Base-by-base conservation (phyloP, 2,797 vertebrate genomes). In the Notamacropus eugenii region DNA sequence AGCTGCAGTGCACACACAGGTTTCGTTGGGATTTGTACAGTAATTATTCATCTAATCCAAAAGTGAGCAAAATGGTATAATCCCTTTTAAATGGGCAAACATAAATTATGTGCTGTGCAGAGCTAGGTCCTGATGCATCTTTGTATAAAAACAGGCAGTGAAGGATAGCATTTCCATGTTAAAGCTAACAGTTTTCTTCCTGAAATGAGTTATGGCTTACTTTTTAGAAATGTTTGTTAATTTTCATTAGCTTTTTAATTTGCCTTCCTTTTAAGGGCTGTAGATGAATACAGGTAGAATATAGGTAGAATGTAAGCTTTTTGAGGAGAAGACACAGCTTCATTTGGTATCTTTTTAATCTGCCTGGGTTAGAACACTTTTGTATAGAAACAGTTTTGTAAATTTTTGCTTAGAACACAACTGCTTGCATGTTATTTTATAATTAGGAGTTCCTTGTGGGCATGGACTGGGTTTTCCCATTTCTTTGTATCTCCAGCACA, bases 21-120 rank as follows among this genome's bases (percentile, higher is more conserved):
- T 82, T 82, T 22, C n/a, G 0, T 8, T 46, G 67, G 67, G 67
- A 46, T 46, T 82, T 22, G 67, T 82, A 22, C 24, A 82, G 19
- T 82, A 46, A 82, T 82, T 46, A 82, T 82, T 82, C 67, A 82
- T 82, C n/a, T 82, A 82, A 82, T 82, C 67, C 67, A 82, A 82
- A 82, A 82, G 67, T 46, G n/a, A 82, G n/a, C n/a, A 82, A 82
- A 82, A 82, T 82, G n/a, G n/a, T 46, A 46, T 40, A 46, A 46
- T 46, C 67, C n/a, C 67, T 82, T 82, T 82, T 82, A 46, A 82
- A 24, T 82, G 67, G 24, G n/a, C 29, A 13, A 40, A 40, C n/a
- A 46, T 82, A 82, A 46, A 82, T 82, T 24, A 46, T 46, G 67
- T 46, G 67, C n/a, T 2, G 0, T 82, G 46, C 40, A 3, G n/a